Conservation (phyloP, 2,113 vertebrate species). For the Coptodon bakossiorum region DNA sequence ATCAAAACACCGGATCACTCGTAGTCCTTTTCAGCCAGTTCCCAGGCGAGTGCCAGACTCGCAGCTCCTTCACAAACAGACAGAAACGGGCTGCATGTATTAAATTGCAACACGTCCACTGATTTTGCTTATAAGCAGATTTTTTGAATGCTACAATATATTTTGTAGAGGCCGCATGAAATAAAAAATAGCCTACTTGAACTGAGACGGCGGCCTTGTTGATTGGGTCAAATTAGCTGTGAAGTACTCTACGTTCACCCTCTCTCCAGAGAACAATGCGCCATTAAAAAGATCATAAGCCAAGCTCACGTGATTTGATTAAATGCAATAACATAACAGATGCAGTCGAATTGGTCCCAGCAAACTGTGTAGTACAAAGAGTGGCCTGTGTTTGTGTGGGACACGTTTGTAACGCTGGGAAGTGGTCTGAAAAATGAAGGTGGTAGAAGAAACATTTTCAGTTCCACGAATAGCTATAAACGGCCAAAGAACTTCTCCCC, state of each 20-base stretch:
- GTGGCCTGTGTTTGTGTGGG: background rate
- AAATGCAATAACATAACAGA: background rate
- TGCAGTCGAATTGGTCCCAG: background rate
- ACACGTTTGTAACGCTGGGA: background rate
- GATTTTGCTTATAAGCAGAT: background rate
- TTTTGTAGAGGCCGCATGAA: background rate
- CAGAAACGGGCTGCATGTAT: background rate
- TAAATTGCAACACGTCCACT: background rate
- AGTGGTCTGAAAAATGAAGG: background rate
- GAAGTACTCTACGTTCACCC: background rate
- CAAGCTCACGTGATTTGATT: slow-evolving; percentile 16
- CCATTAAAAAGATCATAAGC: background rate
- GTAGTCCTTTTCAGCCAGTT: slow-evolving; percentile 8
- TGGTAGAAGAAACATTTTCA: background rate
- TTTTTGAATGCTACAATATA: background rate
- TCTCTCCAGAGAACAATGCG: background rate
- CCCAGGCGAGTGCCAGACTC: slow-evolving; percentile 27
- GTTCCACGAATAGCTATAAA: background rate
- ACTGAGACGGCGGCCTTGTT: background rate
- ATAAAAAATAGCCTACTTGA: background rate
- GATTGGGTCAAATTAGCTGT: background rate
- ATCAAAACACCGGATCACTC: slow-evolving; percentile 45
- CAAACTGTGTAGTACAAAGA: background rate
- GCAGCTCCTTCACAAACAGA: background rate
- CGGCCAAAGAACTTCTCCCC: background rate